Evolutionary conservation across 2,797 vertebrate species (phyloP).

Genomic region (Decapterus maruadsi): DNA sequence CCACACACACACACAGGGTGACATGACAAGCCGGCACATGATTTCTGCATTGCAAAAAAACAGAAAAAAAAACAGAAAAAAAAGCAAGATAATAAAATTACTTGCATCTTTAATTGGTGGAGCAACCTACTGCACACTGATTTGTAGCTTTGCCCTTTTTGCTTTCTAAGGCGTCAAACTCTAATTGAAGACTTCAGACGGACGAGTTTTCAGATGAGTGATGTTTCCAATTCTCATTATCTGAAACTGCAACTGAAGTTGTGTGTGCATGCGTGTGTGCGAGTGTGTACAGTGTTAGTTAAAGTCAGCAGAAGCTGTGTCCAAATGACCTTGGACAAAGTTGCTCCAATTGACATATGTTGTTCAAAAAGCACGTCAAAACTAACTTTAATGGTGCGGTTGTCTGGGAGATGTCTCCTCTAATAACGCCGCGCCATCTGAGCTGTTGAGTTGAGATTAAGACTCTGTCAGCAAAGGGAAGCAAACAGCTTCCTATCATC

Average conservation of each 20-base stretch:
- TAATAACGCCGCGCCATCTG: neutral
- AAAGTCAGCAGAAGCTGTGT: conserved; percentile 16
- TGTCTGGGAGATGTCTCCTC: neutral
- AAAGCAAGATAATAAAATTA: conserved; percentile 12
- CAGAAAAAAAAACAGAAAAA: conserved; percentile 2
- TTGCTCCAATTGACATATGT: conserved; percentile 31
- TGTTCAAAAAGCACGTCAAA: conserved; percentile 51
- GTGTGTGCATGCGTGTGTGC: conserved; percentile 31
- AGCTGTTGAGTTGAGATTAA: conserved; percentile 13
- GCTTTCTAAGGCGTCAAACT: conserved; percentile 19
- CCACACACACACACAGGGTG: conserved; percentile 38
- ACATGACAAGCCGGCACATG: conserved; percentile 49
- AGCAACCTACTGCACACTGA: neutral
- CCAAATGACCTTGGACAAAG: conserved; percentile 26
- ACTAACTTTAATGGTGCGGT: conserved; percentile 30
- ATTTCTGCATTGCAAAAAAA: conserved; percentile 22
- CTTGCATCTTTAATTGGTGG: conserved; percentile 47
- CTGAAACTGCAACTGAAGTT: conserved; percentile 18
- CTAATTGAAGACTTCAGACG: conserved; percentile 37
- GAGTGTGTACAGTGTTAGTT: conserved; percentile 3
- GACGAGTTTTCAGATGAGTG: conserved; percentile 37
- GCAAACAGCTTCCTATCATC: neutral
- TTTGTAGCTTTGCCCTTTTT: conserved; percentile 19
- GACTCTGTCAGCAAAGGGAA: neutral
- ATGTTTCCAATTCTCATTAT: conserved; percentile 54